Evolutionary conservation across 2,113 vertebrate genomes (phyloP).

Genomic region (Anhinga anhinga): DNA sequence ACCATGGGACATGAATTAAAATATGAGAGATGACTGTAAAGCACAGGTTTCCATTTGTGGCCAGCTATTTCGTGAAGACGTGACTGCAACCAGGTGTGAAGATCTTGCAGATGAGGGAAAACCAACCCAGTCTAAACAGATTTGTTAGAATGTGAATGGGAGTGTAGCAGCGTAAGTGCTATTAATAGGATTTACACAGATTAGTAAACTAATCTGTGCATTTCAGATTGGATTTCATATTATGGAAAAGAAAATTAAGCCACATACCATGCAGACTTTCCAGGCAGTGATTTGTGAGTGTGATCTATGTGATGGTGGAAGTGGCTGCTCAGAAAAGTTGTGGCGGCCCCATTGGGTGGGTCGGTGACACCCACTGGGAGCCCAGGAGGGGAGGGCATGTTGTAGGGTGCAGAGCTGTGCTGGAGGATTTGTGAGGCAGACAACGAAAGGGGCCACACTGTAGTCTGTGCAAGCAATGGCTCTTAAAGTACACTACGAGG

Average conservation of each 20-base stretch:
- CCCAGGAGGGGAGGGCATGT: background rate
- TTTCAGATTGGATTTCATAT: slow-evolving; percentile 64
- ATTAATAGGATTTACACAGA: slow-evolving; percentile 66
- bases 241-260: slow-evolving; percentile 57
- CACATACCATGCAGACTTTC: slow-evolving; percentile 22
- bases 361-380: background rate
- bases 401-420: background rate
- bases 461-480: background rate
- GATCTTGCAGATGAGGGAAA: background rate
- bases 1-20: background rate
- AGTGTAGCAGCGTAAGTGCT: background rate
- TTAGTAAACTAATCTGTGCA: slow-evolving; percentile 58
- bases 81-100: background rate
- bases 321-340: background rate
- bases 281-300: background rate
- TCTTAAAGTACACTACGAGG: background rate
- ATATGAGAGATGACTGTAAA: background rate
- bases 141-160: slow-evolving; percentile 39
- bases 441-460: background rate
- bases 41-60: background rate
- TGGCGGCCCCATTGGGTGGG: background rate
- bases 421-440: background rate
- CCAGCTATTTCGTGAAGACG: background rate
- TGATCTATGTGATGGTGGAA: background rate
- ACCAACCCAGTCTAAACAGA: background rate